These are phyloP conservation scores for Pipistrellus pipistrellus DNA, from an alignment of 2,797 vertebrate species.

Conservation along the genomic window DNA sequence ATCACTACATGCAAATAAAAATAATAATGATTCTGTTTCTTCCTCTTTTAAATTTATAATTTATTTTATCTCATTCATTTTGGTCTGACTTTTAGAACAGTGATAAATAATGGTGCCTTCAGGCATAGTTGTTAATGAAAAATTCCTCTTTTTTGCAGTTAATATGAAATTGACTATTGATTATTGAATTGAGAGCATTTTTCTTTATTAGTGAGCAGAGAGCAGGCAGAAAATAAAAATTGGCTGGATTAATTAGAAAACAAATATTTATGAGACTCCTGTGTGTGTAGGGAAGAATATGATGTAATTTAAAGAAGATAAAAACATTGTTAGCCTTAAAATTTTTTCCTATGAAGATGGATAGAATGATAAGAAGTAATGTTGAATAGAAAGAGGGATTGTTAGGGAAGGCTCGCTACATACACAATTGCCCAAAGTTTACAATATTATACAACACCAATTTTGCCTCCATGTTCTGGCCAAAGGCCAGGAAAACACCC, in stretches of 20 bases:
- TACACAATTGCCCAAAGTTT: slow-evolving; percentile 34
- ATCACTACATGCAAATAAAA: neutral
- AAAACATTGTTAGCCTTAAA: neutral
- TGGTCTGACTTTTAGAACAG: neutral
- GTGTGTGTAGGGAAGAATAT: neutral
- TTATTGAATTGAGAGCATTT: slow-evolving; percentile 17
- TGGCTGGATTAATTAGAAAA: neutral
- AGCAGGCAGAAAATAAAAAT: slow-evolving; percentile 17
- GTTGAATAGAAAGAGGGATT: slow-evolving; percentile 13
- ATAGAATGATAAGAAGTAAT: slow-evolving; percentile 19
- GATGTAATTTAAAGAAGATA: slow-evolving; percentile 28
- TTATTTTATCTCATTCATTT: slow-evolving; percentile 40
- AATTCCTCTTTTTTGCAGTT: neutral
- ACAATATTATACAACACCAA: slow-evolving; percentile 29
- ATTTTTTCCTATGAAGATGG: neutral
- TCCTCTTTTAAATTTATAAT: slow-evolving; percentile 21
- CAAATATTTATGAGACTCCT: slow-evolving; percentile 39
- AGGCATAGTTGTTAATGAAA: neutral
- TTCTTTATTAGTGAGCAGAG: neutral
- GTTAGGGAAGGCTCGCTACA: neutral
- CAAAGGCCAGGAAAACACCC: slow-evolving; percentile 43
- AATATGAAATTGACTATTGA: slow-evolving; percentile 6
- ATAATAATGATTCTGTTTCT: neutral
- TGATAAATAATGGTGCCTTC: neutral
- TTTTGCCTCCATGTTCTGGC: slow-evolving; percentile 60